Percentiles rank a stretch among this genome's conserved stretches.
Evolutionary conservation across 2,888 invertebrate genomes (phyloP).

Genomic region (Clusia tigrina): DNA sequence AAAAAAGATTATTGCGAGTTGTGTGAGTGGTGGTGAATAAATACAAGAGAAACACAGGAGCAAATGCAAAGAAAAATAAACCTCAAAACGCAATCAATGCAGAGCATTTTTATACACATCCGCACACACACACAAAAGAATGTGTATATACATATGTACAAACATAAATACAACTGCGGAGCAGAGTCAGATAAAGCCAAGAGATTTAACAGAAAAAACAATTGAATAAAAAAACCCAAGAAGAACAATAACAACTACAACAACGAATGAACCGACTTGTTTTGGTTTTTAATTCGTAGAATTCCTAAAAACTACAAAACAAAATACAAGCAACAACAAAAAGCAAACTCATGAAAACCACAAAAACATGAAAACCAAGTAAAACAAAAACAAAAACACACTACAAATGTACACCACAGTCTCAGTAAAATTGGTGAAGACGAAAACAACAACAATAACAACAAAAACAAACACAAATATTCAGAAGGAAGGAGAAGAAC

Average conservation of each 20-base stretch:
- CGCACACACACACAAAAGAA: not conserved
- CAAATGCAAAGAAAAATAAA: not conserved
- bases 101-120: not conserved
- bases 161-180: not conserved
- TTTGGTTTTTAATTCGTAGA: slow-evolving; percentile 3
- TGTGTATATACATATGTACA: not conserved
- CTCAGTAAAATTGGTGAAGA: too few relatives aligned
- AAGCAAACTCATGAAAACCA: not conserved
- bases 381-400: not conserved
- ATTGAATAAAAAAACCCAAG: not conserved
- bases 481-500: not conserved
- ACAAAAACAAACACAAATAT: not conserved
- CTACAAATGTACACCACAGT: not conserved
- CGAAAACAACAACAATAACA: not conserved
- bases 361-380: not conserved
- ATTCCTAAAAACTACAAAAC: not conserved
- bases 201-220: not conserved
- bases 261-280: not conserved
- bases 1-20: not conserved
- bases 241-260: not conserved
- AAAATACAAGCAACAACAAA: not conserved
- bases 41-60: not conserved
- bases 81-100: slow-evolving; percentile 2
- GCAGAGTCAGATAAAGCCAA: not conserved
- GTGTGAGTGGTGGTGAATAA: not conserved